A percentile compares a stretch with the other conserved stretches of the same genome.
Conservation (phyloP, 2,888 invertebrate species). For the Argynnis bischoffii region DNA sequence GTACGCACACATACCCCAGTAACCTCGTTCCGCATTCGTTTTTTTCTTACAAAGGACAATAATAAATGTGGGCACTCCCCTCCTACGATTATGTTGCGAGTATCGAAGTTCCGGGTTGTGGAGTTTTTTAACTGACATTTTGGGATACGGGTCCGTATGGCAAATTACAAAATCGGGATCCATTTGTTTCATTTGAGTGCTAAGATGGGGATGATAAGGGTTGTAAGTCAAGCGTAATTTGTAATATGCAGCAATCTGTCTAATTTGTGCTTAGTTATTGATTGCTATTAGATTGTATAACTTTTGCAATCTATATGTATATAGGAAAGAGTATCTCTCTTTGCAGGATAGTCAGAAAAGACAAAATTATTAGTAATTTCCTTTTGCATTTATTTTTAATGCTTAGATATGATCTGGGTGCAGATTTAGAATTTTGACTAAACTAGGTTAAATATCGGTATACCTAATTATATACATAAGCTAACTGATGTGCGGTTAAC, state of each 20-base stretch:
- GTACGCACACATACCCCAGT: conserved; percentile 46
- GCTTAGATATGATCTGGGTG: no score
- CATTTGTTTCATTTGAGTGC: conserved; percentile 43
- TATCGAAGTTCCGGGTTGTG: conserved; percentile 45
- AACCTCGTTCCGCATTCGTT: conserved; percentile 55
- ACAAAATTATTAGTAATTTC: no score
- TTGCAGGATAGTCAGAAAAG: no score
- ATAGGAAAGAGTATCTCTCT: neutral
- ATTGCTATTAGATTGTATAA: neutral
- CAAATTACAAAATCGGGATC: conserved; percentile 42
- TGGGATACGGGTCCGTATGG: conserved; percentile 42
- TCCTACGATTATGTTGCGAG: conserved; percentile 48
- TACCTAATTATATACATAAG: no score
- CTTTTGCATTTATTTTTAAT: no score
- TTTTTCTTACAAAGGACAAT: conserved; percentile 63
- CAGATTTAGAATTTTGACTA: no score
- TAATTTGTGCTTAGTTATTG: conserved; percentile 20
- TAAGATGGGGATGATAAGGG: conserved; percentile 37
- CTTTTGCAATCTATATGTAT: neutral
- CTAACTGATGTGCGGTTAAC: no score
- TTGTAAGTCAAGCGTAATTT: conserved; percentile 30
- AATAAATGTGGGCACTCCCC: conserved; percentile 57
- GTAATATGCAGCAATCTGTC: conserved; percentile 27
- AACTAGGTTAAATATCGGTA: no score
- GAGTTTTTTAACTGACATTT: conserved; percentile 43